Conservation (phyloP, 2,797 vertebrate genomes). For the Artibeus lituratus region DNA sequence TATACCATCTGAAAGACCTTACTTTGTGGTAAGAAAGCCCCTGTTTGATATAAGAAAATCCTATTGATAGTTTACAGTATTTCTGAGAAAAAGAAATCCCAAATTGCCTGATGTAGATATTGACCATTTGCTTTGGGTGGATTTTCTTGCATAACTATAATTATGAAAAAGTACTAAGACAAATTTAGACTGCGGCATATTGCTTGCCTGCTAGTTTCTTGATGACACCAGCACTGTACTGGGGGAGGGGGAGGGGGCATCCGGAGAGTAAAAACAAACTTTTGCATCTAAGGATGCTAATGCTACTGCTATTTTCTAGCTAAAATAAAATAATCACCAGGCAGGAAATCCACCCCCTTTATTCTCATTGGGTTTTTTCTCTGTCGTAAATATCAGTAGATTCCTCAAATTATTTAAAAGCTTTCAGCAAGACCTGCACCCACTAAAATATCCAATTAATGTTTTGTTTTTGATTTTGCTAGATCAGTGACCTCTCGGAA, state of each 20-base stretch:
- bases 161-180: conserved; percentile 26
- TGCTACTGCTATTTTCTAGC: neutral
- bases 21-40: neutral
- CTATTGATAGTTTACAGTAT: neutral
- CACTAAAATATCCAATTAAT: conserved; percentile 75
- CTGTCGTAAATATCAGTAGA: neutral
- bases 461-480: conserved; percentile 85
- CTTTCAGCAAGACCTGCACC: neutral
- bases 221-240: neutral
- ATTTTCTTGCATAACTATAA: conserved; percentile 42
- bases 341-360: neutral
- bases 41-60: neutral
- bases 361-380: neutral
- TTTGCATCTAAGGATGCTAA: neutral
- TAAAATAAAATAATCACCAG: neutral
- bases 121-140: conserved; percentile 28
- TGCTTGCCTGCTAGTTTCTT: conserved; percentile 22
- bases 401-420: conserved; percentile 24
- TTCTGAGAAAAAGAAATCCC: conserved; percentile 21
- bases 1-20: neutral
- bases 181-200: neutral
- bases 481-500: conserved; percentile 90
- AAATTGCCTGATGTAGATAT: neutral
- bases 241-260: neutral
- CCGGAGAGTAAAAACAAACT: neutral